These are phyloP conservation scores for Heliconius hewitsoni DNA, from an alignment of 1,140 invertebrate species.

Conservation along the genomic window DNA sequence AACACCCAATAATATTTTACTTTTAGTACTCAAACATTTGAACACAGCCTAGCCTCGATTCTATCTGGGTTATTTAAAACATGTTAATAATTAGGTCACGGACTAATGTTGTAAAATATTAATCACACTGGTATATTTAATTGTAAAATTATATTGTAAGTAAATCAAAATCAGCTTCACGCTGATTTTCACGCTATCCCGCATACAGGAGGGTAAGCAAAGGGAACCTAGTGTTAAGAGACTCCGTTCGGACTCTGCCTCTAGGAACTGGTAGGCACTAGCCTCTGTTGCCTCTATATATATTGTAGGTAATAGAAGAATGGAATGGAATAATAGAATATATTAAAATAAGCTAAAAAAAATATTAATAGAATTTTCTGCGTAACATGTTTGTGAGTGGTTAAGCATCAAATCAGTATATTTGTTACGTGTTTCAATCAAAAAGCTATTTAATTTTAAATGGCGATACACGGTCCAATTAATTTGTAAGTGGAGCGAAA, in stretches of 20 bases:
- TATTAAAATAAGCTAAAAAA: not conserved
- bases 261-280: no score
- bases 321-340: not conserved
- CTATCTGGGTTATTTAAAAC: slow-evolving; percentile 10
- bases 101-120: not conserved
- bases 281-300: not conserved
- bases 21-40: not conserved
- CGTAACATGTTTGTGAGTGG: not conserved
- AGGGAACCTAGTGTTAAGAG: no score
- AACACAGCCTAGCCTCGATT: not conserved
- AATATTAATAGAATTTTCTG: not conserved
- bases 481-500: slow-evolving; percentile 27
- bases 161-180: not conserved
- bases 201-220: no score
- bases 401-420: slow-evolving; percentile 21
- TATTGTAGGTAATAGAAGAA: not conserved
- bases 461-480: slow-evolving; percentile 18
- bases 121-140: not conserved
- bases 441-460: slow-evolving; percentile 24
- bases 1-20: not conserved
- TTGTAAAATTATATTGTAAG: not conserved
- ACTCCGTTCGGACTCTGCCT: no score
- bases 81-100: not conserved
- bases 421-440: slow-evolving; percentile 28
- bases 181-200: no score